phyloP scores from a whole-genome alignment of 2,888 invertebrate species.

The Cataglyphis altisquamis region DNA sequence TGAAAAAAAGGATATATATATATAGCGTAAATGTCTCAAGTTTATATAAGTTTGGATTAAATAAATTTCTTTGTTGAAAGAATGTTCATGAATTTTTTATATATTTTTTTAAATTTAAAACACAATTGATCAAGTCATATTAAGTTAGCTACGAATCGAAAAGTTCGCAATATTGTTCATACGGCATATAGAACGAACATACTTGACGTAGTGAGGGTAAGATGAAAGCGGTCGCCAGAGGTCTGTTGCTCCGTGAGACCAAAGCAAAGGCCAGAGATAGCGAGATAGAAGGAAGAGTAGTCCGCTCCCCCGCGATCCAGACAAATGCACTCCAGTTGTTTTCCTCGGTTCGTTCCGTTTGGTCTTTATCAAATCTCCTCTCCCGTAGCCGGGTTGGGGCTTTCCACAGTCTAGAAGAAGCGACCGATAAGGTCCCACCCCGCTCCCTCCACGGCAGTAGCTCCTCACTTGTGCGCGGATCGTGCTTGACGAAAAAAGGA shows the following conservation, averaged over 20 bases:
- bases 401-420: constrained; percentile 75
- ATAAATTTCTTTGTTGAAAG: neutral
- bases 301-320: constrained; percentile 81
- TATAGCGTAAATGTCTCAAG: neutral
- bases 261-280: constrained; percentile 76
- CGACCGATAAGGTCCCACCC: constrained; percentile 75
- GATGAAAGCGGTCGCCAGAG: constrained; percentile 53
- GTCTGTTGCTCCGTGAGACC: constrained; percentile 77
- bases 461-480: constrained; percentile 68
- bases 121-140: neutral
- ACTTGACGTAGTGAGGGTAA: constrained; percentile 38
- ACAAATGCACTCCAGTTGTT: constrained; percentile 84
- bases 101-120: neutral
- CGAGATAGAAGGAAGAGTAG: constrained; percentile 83
- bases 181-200: constrained; percentile 49
- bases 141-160: neutral
- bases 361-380: constrained; percentile 82
- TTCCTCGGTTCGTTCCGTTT: constrained; percentile 80
- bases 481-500: constrained; percentile 78
- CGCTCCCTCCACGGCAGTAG: constrained; percentile 50
- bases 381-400: constrained; percentile 73
- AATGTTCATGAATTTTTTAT: neutral
- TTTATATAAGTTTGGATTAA: neutral
- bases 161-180: constrained; percentile 7
- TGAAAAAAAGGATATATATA: neutral